Evolutionary conservation across 2,888 invertebrate species (phyloP).

Genomic region (Zonitis immaculata): DNA sequence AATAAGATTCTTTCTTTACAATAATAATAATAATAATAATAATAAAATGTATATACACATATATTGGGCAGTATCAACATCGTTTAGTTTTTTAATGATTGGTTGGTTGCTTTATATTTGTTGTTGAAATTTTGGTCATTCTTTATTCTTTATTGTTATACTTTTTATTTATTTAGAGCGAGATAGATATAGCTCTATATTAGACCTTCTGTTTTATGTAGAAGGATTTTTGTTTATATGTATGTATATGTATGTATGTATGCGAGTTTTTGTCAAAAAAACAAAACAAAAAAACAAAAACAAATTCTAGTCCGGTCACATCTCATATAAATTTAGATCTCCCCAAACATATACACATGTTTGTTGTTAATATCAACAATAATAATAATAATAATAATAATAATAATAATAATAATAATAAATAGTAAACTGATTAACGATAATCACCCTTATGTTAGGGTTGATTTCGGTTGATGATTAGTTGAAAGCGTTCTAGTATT

Average conservation of each 20-base stretch:
- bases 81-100: too few relatives aligned
- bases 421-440: conserved; percentile 7
- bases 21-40: too few relatives aligned
- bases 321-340: conserved; percentile 37
- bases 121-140: not conserved
- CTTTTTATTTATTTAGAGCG: too few relatives aligned
- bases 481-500: conserved; percentile 14
- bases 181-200: too few relatives aligned
- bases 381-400: too few relatives aligned
- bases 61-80: conserved; percentile 7
- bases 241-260: too few relatives aligned
- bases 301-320: conserved; percentile 38
- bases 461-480: conserved; percentile 10
- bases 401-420: too few relatives aligned
- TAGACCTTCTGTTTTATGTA: not conserved
- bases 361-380: too few relatives aligned
- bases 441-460: conserved; percentile 20
- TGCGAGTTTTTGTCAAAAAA: conserved; percentile 33
- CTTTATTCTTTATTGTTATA: too few relatives aligned
- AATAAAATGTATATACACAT: not conserved
- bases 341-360: conserved; percentile 37
- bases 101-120: conserved; percentile 13
- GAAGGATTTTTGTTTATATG: conserved; percentile 33
- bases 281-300: too few relatives aligned
- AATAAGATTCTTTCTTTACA: not conserved